A percentile compares a stretch with the other conserved stretches of the same genome.
Conservation (phyloP, 2,797 vertebrate genomes). For the Neopelma chrysocephalum region DNA sequence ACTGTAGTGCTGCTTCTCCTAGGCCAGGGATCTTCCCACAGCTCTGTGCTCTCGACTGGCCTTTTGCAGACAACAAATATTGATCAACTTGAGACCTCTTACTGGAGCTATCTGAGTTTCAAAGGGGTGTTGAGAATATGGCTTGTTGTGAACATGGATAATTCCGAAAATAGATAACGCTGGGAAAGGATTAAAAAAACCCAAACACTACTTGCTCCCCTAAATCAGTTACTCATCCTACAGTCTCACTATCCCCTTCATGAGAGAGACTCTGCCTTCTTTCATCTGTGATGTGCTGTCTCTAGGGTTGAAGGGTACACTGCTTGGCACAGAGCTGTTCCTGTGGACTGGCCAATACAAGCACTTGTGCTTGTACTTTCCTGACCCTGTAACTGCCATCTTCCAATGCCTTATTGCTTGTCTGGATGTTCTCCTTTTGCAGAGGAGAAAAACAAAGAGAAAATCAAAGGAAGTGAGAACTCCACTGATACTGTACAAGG, state of each 20-base stretch:
- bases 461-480: conserved; percentile 68
- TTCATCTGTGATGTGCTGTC: background rate
- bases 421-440: background rate
- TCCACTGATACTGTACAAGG: conserved; percentile 67
- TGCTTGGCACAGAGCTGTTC: background rate
- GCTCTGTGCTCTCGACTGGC: background rate
- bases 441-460: conserved; percentile 78
- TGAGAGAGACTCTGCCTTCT: background rate
- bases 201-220: background rate
- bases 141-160: background rate
- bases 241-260: background rate
- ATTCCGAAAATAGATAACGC: background rate
- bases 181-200: background rate
- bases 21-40: background rate
- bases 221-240: background rate
- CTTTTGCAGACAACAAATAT: background rate
- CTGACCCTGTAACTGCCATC: background rate
- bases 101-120: background rate
- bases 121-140: background rate
- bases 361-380: background rate
- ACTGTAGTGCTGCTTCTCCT: background rate
- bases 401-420: background rate
- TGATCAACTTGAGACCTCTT: background rate
- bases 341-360: background rate
- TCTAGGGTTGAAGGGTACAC: background rate